Base-by-base conservation (phyloP, 2,113 vertebrate genomes). In the Toxostoma redivivum region DNA sequence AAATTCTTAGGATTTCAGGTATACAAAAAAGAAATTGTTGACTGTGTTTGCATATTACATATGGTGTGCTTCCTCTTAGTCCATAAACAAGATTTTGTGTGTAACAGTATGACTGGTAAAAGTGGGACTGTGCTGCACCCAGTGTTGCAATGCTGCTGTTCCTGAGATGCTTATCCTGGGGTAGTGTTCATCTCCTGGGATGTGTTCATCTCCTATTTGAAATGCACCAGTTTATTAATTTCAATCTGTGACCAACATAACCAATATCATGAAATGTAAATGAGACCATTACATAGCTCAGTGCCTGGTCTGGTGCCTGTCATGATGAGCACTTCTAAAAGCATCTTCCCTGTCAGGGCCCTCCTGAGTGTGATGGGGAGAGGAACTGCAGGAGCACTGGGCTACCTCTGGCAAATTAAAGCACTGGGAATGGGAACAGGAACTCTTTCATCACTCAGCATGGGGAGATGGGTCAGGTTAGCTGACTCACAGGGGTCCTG, bases 301-400 rank as follows among this genome's bases (percentile, higher is more conserved):
- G 10, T 35, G 5, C 9, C 30, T 27, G 2, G 7, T 37, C 38
- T 64, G 48, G 21, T 27, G 11, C 25, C 31, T 5, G 1, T 44
- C 27, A 33, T 21, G 23, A 16, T 48, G 42, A 45, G 6, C 19
- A 7, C 42, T 84, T 86, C 42, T 30, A 35, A 69, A 76, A 86
- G 17, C 19, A 70, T 16, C 7, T 60, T 74, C 8, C 22, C 15
- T 54, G 11, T 5, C 16, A 66, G 35, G 7, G 12, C 3, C 2
- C 5, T 28, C 5, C 21, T 24, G 11, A 45, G 5, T 28, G 33
- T 3, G 0, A 38, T 28, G 10, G 12, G 18, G 27, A 72, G 6
- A 40, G 10, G 10, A 70, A 50, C 4, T 25, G 10, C 35, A 51
- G 0, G 2, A 67, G 14, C 0, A 1, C 27, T 35, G 31, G 3